Evolutionary conservation across 2,888 invertebrate genomes (phyloP).

Genomic region (Rotaria magnacalcarata): DNA sequence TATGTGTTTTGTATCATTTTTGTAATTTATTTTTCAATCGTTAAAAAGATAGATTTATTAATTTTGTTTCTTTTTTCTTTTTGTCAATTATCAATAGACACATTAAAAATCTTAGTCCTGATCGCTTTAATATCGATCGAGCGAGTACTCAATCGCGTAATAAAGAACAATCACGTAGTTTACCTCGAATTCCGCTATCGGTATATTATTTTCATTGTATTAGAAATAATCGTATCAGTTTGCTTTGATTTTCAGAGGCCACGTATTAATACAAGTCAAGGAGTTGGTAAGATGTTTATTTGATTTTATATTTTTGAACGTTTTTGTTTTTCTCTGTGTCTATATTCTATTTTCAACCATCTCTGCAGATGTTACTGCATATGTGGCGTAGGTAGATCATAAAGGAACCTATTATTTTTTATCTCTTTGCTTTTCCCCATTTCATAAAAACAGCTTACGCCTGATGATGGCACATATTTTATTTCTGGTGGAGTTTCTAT

Average conservation of each 20-base stretch:
- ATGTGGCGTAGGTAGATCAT: slow-evolving; percentile 6
- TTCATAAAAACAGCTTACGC: background rate
- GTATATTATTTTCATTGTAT: background rate
- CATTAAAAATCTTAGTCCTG: background rate
- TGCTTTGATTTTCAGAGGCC: background rate
- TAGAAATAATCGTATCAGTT: background rate
- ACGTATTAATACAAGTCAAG: background rate
- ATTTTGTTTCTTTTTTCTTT: background rate
- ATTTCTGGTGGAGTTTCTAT: too few relatives aligned
- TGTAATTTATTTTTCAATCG: too few relatives aligned
- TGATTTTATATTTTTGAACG: background rate
- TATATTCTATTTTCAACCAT: background rate
- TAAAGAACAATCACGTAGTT: slow-evolving; percentile 31
- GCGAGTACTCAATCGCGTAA: background rate
- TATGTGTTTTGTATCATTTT: background rate
- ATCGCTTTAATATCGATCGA: background rate
- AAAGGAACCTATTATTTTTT: background rate
- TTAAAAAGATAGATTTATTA: too few relatives aligned
- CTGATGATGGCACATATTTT: background rate
- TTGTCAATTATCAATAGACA: background rate
- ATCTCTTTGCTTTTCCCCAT: background rate
- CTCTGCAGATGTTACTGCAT: slow-evolving; percentile 12
- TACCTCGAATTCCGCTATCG: background rate
- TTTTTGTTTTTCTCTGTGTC: background rate
- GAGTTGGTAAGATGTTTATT: background rate